A percentile compares a stretch with the other conserved stretches of the same genome.
Conservation (phyloP, 1,140 invertebrate genomes). For the Heliconius eleuchia region DNA sequence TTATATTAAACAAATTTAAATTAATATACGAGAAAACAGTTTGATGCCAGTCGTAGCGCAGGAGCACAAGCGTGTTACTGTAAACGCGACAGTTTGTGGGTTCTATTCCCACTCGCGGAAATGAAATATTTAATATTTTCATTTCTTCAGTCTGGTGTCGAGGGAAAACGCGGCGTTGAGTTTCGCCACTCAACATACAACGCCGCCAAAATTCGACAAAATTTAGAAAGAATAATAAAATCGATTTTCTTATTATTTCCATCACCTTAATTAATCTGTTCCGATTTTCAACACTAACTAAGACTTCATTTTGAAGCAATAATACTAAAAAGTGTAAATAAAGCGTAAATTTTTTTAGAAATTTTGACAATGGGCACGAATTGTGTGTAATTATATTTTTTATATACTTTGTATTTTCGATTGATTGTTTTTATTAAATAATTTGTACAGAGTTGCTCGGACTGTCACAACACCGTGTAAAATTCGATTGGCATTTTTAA, state of each 20-base stretch:
- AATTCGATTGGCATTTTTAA: conserved; percentile 59
- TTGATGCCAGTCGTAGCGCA: too few species aligned
- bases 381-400: conserved; percentile 12
- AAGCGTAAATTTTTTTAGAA: conserved; percentile 2
- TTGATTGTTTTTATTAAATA: conserved; percentile 26
- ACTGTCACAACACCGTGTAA: conserved; percentile 47
- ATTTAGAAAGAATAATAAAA: not conserved
- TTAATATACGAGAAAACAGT: too few species aligned
- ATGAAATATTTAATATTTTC: too few species aligned
- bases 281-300: not conserved
- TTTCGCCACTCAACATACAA: too few species aligned
- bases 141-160: too few species aligned
- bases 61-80: too few species aligned
- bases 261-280: not conserved
- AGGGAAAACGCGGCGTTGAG: too few species aligned
- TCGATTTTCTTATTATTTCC: not conserved
- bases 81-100: too few species aligned
- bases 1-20: too few species aligned
- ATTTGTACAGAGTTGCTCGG: conserved; percentile 49
- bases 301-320: not conserved
- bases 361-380: conserved; percentile 1
- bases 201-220: not conserved
- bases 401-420: not conserved
- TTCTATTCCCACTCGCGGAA: too few species aligned
- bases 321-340: conserved; percentile 4